Evolutionary conservation across 2,888 invertebrate species (phyloP), one percentile per base, ranked within the genome.

Genomic region (Lepidochitona cinerea): DNA sequence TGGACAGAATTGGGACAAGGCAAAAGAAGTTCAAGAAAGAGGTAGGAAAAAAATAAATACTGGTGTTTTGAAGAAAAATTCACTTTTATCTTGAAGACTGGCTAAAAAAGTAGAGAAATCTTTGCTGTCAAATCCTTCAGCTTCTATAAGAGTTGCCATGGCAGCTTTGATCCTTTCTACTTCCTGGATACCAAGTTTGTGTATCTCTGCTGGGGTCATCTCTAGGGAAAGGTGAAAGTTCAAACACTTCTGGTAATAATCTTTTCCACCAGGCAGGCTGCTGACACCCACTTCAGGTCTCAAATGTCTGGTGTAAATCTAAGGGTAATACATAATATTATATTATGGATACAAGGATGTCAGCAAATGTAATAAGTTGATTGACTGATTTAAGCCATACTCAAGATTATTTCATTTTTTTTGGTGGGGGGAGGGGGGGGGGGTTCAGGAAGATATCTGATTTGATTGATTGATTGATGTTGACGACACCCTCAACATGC

Each of bases 181-280:
- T 73, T 90, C 89, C 23, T 79, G 66, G n/a, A 86, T 70, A 5
- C 89, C 89, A 59, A 85, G 77, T 14, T 85, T 75, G 73, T 90
- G 89, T 23, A 90, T 85, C 69, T 88, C 84, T 65, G 83, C 78
- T 0, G 89, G 82, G 0, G 84, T 78, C 75, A 85, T 78, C 26
- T 73, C 54, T 26, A 82, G 78, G 5, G 87, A 84, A 12, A 88
- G 79, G 77, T 90, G 89, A 72, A 81, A 88, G 29, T 86, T 79
- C 32, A 90, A 79, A 54, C 85, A 83, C 36, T 83, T 81, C 29
- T 79, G 79, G 77, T 89, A 89, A 75, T 79, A 83, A 0, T 77
- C 81, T 7, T 73, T 52, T 12, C 90, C 89, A 32, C 85, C 77
- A 5, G 84, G 84, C 23, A 89, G 72, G n/a, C 83, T 78, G 37